These are phyloP conservation scores for Cyrtorhinus lividipennis DNA, from an alignment of 1,140 invertebrate species.

Conservation along the genomic window DNA sequence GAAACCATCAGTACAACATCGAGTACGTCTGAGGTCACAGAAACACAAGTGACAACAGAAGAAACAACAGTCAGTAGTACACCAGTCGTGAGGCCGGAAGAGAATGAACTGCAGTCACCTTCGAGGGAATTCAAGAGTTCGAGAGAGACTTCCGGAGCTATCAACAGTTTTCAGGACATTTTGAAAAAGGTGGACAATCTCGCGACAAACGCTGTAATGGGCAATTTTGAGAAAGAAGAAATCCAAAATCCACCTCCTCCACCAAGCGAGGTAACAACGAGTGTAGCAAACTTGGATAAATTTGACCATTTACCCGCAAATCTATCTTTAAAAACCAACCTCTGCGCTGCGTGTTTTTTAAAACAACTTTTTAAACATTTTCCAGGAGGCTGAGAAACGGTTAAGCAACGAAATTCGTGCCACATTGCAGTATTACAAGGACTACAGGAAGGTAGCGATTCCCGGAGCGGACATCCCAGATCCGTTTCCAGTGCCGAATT, in stretches of 20 bases:
- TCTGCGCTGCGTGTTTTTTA: too few relatives aligned
- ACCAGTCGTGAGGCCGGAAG: neutral
- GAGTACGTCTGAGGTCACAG: too few relatives aligned
- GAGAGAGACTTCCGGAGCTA: neutral
- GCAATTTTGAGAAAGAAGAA: neutral
- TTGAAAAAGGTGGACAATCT: neutral
- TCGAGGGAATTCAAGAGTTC: neutral
- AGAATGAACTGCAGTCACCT: neutral
- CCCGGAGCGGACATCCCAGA: constrained; percentile 61
- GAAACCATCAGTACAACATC: too few relatives aligned
- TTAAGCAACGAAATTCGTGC: constrained; percentile 40
- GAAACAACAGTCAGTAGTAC: neutral
- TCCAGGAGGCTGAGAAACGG: constrained; percentile 5
- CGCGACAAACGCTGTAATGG: neutral
- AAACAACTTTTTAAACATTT: too few relatives aligned
- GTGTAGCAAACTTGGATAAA: too few relatives aligned
- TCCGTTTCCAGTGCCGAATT: constrained; percentile 59
- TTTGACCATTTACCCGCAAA: too few relatives aligned
- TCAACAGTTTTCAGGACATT: neutral
- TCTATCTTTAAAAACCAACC: too few relatives aligned
- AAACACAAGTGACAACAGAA: too few relatives aligned
- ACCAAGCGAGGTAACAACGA: neutral
- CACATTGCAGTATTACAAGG: constrained; percentile 63
- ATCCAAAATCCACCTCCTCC: neutral
- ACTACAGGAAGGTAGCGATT: constrained; percentile 57